Percentiles rank a stretch among this genome's conserved stretches.
phyloP scores from a whole-genome alignment of 2,113 vertebrate species.

The Anoplopoma fimbria region DNA sequence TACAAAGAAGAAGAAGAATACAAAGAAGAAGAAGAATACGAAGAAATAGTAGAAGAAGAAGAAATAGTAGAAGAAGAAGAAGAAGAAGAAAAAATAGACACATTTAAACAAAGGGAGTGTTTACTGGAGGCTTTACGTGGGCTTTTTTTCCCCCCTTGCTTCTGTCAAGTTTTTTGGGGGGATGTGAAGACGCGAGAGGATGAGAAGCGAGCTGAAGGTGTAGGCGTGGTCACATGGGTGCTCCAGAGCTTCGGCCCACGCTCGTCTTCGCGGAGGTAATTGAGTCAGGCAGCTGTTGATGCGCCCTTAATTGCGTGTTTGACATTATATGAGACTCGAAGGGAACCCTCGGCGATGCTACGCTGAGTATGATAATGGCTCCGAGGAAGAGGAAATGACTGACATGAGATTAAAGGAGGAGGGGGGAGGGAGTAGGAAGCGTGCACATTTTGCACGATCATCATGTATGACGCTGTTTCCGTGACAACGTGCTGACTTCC shows the following conservation, averaged over 20 bases:
- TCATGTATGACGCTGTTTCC: constrained; percentile 15
- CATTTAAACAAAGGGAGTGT: constrained; percentile 21
- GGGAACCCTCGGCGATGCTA: constrained; percentile 47
- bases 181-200: background rate
- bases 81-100: too few species aligned
- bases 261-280: constrained; percentile 51
- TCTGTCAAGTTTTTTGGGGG: background rate
- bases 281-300: constrained; percentile 62
- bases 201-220: background rate
- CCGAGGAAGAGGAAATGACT: constrained; percentile 5
- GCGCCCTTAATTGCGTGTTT: constrained; percentile 71
- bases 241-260: too few species aligned
- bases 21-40: too few species aligned
- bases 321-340: constrained; percentile 62
- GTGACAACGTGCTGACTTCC: background rate
- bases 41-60: too few species aligned
- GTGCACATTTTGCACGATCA: constrained; percentile 16
- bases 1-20: too few species aligned
- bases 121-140: background rate
- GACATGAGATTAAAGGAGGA: background rate
- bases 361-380: constrained; percentile 42
- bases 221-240: background rate
- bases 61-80: too few species aligned
- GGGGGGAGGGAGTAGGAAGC: background rate
- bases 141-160: background rate